Evolutionary conservation across 2,888 invertebrate species (phyloP).

Genomic region (Gymnoscelis rufifasciata): DNA sequence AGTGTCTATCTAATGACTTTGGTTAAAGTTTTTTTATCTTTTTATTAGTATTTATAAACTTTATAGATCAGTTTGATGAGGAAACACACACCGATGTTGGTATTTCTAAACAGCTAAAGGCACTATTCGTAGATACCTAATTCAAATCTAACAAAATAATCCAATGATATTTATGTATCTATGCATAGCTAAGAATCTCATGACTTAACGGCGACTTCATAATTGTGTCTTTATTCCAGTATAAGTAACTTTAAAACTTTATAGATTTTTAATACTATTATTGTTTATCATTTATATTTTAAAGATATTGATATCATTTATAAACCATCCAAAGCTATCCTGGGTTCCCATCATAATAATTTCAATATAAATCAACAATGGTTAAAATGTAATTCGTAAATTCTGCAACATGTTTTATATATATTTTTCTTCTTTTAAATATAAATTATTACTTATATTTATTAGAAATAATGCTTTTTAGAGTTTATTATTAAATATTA

Average conservation of each 20-base stretch:
- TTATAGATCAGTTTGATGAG: not conserved
- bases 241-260: not conserved
- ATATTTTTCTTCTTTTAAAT: constrained; percentile 25
- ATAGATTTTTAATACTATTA: not conserved
- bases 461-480: constrained; percentile 36
- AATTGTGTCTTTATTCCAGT: not conserved
- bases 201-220: too few species aligned
- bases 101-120: constrained; percentile 23
- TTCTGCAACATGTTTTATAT: constrained; percentile 34
- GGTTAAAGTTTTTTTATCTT: not conserved
- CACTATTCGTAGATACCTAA: constrained; percentile 19
- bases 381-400: constrained; percentile 12
- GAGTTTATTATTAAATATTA: constrained; percentile 42
- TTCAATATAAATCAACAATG: constrained; percentile 16
- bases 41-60: not conserved
- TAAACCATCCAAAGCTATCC: constrained; percentile 2
- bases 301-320: not conserved
- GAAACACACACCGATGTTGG: constrained; percentile 3
- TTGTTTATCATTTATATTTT: constrained; percentile 2
- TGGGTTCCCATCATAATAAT: constrained; percentile 1
- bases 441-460: constrained; percentile 28
- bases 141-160: not conserved
- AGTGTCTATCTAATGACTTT: not conserved
- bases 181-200: too few species aligned
- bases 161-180: not conserved